Conservation (phyloP, 2,113 vertebrate species). For the Protomyctophum bolini region DNA sequence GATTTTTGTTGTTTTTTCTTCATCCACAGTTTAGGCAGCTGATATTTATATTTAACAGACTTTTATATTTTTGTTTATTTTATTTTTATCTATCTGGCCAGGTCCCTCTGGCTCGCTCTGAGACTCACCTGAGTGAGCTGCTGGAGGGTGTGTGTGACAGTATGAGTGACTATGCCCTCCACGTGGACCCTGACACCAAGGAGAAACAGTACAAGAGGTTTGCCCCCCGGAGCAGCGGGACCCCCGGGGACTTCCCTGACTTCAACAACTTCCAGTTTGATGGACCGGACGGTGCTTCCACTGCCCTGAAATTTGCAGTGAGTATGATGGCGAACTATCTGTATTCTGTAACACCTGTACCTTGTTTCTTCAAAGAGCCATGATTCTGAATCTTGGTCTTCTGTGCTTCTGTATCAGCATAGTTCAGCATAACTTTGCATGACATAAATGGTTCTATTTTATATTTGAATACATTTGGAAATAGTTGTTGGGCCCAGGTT, state of each 20-base stretch:
- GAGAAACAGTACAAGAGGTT: conserved; percentile 78
- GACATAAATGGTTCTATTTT: too few relatives aligned
- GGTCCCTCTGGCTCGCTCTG: conserved; percentile 82
- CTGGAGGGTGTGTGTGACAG: conserved; percentile 80
- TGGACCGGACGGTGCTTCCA: conserved; percentile 75
- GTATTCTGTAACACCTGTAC: too few relatives aligned
- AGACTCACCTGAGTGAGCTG: conserved; percentile 80
- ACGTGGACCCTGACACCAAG: conserved; percentile 75
- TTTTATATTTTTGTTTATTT: conserved; percentile 17
- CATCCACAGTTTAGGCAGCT: conserved; percentile 46
- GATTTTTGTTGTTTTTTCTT: neutral
- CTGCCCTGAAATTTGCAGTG: conserved; percentile 82
- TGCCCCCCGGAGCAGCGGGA: conserved; percentile 69
- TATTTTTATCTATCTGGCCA: conserved; percentile 52
- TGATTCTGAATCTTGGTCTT: too few relatives aligned
- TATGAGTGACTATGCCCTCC: conserved; percentile 82
- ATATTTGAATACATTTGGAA: too few relatives aligned
- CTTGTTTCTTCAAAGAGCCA: too few relatives aligned
- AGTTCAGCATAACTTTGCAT: too few relatives aligned
- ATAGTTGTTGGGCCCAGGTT: too few relatives aligned
- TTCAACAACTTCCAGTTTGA: conserved; percentile 80
- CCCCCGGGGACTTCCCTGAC: conserved; percentile 67
- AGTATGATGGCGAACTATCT: conserved; percentile 50
- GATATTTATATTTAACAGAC: conserved; percentile 20
- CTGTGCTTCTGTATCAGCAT: too few relatives aligned